These are phyloP conservation scores for Prosapia bicincta DNA, from an alignment of 2,888 invertebrate species.

Conservation along the genomic window DNA sequence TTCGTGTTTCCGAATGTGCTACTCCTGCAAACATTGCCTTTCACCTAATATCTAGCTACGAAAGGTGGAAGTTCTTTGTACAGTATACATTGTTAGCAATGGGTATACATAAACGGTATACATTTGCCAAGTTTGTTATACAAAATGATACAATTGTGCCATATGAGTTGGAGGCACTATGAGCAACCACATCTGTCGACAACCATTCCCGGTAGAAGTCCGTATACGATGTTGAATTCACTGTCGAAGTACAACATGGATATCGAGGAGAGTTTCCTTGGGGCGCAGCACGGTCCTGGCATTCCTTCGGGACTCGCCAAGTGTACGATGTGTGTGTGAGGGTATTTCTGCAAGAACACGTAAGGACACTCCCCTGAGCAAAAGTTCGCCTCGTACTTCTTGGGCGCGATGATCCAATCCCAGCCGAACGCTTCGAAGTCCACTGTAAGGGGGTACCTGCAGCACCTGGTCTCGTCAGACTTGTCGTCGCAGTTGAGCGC, in stretches of 20 bases:
- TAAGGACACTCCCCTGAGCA: conserved; percentile 90
- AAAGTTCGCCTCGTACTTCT: conserved; percentile 91
- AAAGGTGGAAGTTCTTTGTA: neutral
- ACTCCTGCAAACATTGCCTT: neutral
- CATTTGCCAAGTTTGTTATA: neutral
- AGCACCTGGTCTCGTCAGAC: conserved; percentile 80
- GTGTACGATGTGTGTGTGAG: conserved; percentile 84
- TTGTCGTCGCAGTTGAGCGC: conserved; percentile 82
- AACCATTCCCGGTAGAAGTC: conserved; percentile 89
- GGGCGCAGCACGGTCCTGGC: conserved; percentile 90
- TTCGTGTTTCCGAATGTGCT: neutral
- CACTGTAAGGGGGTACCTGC: conserved; percentile 88
- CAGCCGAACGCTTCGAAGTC: conserved; percentile 95
- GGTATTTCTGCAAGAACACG: conserved; percentile 80
- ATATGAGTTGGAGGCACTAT: conserved; percentile 48
- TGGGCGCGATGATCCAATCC: conserved; percentile 97
- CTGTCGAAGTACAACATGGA: conserved; percentile 91
- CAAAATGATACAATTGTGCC: neutral
- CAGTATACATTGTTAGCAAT: neutral
- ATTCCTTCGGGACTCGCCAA: conserved; percentile 72
- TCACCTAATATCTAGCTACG: no score
- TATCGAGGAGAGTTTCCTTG: conserved; percentile 81
- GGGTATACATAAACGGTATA: neutral
- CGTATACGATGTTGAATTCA: conserved; percentile 81
- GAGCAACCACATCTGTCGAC: conserved; percentile 92